phyloP scores from a whole-genome alignment of 2,888 invertebrate species.

The Sphaerophoria rueppellii region DNA sequence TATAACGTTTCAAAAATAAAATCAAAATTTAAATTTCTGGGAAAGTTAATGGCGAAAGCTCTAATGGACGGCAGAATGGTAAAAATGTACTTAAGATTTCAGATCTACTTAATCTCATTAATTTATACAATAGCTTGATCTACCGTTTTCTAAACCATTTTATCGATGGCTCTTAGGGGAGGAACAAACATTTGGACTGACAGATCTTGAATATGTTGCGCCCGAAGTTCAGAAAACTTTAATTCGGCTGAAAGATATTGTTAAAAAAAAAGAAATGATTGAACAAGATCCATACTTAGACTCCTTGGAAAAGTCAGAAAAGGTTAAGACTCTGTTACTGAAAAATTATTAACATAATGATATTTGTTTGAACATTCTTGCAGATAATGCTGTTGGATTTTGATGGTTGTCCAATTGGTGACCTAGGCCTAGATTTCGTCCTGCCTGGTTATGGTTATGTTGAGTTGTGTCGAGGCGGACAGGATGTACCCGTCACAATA shows the following conservation, averaged over 20 bases:
- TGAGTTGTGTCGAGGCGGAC: constrained; percentile 96
- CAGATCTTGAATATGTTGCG: constrained; percentile 93
- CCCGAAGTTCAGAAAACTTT: constrained; percentile 93
- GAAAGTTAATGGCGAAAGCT: constrained; percentile 99
- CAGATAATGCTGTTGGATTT: constrained; percentile 89
- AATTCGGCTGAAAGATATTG: constrained; percentile 89
- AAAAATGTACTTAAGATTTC: constrained; percentile 76
- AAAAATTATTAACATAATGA: constrained; percentile 83
- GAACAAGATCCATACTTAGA: constrained; percentile 85
- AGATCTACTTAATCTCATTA: constrained; percentile 24
- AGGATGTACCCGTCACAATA: constrained; percentile 93
- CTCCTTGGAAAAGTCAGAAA: constrained; percentile 86
- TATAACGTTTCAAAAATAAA: constrained; percentile 92
- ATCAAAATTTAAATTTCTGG: constrained; percentile 97
- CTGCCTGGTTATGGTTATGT: constrained; percentile 97
- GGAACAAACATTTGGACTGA: constrained; percentile 89
- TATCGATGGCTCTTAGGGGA: constrained; percentile 98
- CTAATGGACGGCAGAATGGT: constrained; percentile 99
- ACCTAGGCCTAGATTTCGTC: constrained; percentile 96
- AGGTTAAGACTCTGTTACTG: constrained; percentile 83
- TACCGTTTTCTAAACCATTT: constrained; percentile 96
- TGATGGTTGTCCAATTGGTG: constrained; percentile 95
- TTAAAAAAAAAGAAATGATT: constrained; percentile 87
- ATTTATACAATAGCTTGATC: constrained; percentile 89
- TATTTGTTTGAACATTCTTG: constrained; percentile 54